These are phyloP conservation scores for Chrysocyon brachyurus DNA, from an alignment of 2,797 vertebrate genomes.

Conservation along the genomic window DNA sequence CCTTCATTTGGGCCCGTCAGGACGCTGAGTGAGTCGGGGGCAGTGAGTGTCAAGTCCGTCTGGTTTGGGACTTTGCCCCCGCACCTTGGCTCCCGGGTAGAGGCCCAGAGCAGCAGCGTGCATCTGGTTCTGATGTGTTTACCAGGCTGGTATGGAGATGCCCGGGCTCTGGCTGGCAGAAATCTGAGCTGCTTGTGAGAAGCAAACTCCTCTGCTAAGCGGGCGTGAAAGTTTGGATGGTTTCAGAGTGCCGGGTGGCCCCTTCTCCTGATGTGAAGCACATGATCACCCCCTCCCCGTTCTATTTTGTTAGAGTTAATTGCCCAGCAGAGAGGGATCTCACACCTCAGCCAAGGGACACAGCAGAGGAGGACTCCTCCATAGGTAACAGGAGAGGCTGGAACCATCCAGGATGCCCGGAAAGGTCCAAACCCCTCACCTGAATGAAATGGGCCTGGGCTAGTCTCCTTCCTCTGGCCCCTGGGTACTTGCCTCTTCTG, in stretches of 20 bases:
- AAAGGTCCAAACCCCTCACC: not conserved
- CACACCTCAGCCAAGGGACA: constrained; percentile 7
- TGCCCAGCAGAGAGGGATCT: constrained; percentile 21
- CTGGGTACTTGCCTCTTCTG: not conserved
- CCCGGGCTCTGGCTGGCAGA: constrained; percentile 29
- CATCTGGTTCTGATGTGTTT: constrained; percentile 47
- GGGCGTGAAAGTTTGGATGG: not conserved
- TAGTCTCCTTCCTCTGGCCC: not conserved
- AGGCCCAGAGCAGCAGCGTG: not conserved
- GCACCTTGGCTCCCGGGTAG: not conserved
- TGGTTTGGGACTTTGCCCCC: not conserved
- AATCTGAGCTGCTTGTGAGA: constrained; percentile 12
- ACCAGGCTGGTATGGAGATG: constrained; percentile 18
- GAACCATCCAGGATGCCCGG: not conserved
- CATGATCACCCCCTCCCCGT: not conserved
- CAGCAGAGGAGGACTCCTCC: not conserved
- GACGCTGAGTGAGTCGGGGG: not conserved
- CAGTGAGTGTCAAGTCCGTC: not conserved
- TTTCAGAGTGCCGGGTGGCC: constrained; percentile 31
- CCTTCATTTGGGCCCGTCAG: not conserved
- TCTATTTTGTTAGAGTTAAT: constrained; percentile 55
- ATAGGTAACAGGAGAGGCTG: not conserved
- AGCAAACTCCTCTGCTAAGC: not conserved
- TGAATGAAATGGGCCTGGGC: not conserved
- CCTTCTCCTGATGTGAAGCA: not conserved